Evolutionary conservation across 2,113 vertebrate genomes (phyloP), one percentile per base, ranked within the genome.

Genomic region (Cebus imitator): DNA sequence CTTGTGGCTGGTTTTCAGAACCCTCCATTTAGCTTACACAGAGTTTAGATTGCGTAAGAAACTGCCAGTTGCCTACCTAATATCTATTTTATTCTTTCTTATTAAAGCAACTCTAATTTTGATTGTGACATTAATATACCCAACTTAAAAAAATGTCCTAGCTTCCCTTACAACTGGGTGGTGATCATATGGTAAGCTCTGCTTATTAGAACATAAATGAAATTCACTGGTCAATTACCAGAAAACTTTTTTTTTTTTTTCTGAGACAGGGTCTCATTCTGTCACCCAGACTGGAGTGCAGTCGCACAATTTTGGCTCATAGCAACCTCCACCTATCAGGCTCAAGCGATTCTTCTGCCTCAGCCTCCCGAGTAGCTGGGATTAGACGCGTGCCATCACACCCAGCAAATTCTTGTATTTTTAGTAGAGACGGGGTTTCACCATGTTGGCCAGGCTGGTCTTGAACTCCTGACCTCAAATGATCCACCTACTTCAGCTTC

Each of bases 101-200:
- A 43, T 79, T 57, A 79, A 73, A 72, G 83, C 10, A 83, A 83
- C 48, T 43, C 30, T 91, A 58, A 86, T 95, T 96, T 87, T 68
- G 93, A 20, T 90, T 82, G 18, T 76, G 40, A 20, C 20, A 58
- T 52, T 86, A 79, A 35, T 66, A 16, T 87, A 50, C 8, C 55
- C 45, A 93, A 55, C 16, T 91, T 48, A 52, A 87, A 83, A 50
- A 21, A 43, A n/a, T 30, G 32, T 32, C 23, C 21, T 90, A 87
- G 68, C 11, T 96, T 73, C 52, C 81, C 7, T 11, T 57, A 55
- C 5, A 81, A 64, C 37, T 40, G 20, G n/a, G 21, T 73, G 16
- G 17, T 75, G 27, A 45, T 80, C 57, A 86, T 37, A 40, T 35
- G 37, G 16, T 18, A 88, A 40, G 5, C 68, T 73, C n/a, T 87